Percentiles rank a stretch among this genome's conserved stretches.
Evolutionary conservation across 2,888 invertebrate genomes (phyloP).

Genomic region (Drosophila borborema): DNA sequence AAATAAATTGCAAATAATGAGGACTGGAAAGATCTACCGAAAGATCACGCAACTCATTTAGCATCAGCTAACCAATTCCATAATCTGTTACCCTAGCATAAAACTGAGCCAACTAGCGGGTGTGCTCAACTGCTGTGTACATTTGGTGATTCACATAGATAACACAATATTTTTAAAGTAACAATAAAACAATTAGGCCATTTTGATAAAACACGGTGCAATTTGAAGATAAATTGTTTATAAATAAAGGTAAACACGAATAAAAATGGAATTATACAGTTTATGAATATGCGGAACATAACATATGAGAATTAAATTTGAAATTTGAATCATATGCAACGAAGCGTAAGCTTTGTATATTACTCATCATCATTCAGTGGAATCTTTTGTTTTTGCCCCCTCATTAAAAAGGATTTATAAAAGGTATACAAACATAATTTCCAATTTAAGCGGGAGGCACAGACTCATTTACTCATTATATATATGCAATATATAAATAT

Average conservation of each 20-base stretch:
- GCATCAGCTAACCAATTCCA: not conserved
- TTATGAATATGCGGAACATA: not conserved
- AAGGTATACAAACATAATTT: not conserved
- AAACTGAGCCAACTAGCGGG: not conserved
- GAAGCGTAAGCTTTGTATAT: conserved; percentile 29
- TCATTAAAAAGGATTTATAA: conserved; percentile 11
- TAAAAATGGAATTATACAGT: not conserved
- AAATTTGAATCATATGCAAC: conserved; percentile 18
- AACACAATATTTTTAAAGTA: not conserved
- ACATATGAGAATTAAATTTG: not conserved
- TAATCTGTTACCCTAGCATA: not conserved
- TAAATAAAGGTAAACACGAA: not conserved
- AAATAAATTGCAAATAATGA: not conserved
- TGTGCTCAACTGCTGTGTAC: not conserved
- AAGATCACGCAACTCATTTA: not conserved
- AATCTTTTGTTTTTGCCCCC: not conserved
- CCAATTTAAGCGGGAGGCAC: not conserved
- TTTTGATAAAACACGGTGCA: not conserved
- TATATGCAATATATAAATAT: not conserved
- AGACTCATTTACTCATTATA: not conserved
- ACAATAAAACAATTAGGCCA: not conserved
- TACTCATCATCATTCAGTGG: conserved; percentile 12
- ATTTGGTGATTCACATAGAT: conserved; percentile 15
- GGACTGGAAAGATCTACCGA: too few species aligned
- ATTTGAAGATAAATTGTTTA: not conserved